Percentiles rank a stretch among this genome's conserved stretches.
These are phyloP conservation scores for Drosophila subsilvestris DNA, from an alignment of 2,888 invertebrate species.

Conservation along the genomic window DNA sequence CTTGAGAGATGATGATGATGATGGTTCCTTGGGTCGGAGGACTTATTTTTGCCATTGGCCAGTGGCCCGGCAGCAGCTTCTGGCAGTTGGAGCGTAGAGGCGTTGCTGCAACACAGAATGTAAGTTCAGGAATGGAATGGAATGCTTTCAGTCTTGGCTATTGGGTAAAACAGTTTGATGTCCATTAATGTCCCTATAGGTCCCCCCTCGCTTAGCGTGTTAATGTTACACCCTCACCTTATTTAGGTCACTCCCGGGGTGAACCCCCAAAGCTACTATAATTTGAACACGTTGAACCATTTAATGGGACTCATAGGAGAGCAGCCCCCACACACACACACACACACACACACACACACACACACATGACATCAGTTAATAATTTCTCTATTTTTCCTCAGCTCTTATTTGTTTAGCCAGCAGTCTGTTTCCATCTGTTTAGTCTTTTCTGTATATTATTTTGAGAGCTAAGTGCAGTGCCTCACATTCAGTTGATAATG, in stretches of 20 bases:
- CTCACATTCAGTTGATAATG: constrained; percentile 7
- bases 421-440: neutral
- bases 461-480: constrained; percentile 1
- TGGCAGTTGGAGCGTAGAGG: constrained; percentile 65
- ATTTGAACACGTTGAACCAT: constrained; percentile 22
- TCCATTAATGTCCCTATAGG: constrained; percentile 16
- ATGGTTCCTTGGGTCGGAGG: constrained; percentile 28
- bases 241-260: constrained; percentile 32
- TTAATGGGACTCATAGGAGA: constrained; percentile 5
- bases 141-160: constrained; percentile 9
- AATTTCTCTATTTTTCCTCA: constrained; percentile 6
- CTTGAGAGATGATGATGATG: constrained; percentile 28
- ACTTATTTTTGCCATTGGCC: constrained; percentile 57
- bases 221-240: neutral
- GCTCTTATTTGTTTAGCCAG: neutral
- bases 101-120: constrained; percentile 51
- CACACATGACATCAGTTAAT: constrained; percentile 22
- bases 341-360: neutral
- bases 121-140: neutral
- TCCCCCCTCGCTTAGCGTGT: constrained; percentile 4
- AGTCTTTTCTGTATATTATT: neutral
- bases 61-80: constrained; percentile 40
- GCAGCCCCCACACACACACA: neutral
- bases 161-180: constrained; percentile 14
- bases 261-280: constrained; percentile 13